Evolutionary conservation across 2,113 vertebrate genomes (phyloP).

Genomic region (Sula dactylatra): DNA sequence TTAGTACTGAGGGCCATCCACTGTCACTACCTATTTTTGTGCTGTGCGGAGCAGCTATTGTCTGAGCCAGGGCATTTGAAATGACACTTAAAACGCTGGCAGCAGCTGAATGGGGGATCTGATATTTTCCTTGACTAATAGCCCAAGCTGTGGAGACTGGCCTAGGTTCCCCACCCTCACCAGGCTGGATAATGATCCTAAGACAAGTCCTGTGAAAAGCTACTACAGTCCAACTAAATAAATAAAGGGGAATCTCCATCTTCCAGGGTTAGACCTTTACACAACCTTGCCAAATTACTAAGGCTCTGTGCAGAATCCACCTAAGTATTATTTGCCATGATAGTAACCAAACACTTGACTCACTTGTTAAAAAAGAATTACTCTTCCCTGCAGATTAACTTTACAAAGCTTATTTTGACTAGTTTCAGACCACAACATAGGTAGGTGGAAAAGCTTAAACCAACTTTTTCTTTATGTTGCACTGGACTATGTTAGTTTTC

Average conservation of each 20-base stretch:
- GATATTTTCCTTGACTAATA: neutral
- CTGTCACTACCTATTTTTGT: neutral
- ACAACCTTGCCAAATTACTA: neutral
- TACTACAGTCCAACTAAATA: neutral
- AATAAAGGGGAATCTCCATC: neutral
- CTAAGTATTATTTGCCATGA: neutral
- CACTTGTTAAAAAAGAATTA: neutral
- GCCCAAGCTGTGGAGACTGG: neutral
- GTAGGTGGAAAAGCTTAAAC: neutral
- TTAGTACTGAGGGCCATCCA: neutral
- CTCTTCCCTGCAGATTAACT: neutral
- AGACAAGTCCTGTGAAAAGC: neutral
- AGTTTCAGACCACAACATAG: neutral
- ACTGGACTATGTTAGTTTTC: neutral
- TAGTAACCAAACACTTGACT: neutral
- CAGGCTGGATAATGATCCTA: fast-evolving
- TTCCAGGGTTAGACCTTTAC: neutral
- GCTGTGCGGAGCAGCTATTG: neutral
- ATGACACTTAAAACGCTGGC: neutral
- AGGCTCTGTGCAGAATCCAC: neutral
- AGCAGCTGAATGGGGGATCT: neutral
- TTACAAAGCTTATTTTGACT: neutral
- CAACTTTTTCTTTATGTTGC: neutral
- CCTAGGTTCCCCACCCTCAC: neutral
- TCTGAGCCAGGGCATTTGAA: neutral